Evolutionary conservation across 2,797 vertebrate species (phyloP), one percentile per base, ranked within the genome.

Genomic region (Tinamus major): DNA sequence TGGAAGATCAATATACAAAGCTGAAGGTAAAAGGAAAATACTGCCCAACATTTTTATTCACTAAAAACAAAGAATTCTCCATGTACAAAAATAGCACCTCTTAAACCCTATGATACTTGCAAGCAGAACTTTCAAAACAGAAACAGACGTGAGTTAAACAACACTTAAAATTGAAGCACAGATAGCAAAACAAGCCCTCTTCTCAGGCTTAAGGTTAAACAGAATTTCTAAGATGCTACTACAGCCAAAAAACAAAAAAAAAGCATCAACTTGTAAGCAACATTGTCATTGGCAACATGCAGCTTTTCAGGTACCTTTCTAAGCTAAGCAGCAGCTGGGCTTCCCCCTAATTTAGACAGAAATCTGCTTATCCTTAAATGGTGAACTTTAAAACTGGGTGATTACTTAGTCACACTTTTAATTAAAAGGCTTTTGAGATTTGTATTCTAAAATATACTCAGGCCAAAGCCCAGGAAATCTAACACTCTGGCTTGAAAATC

Each of bases 81-180:
- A 48, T 2, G 19, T 17, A 72, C 6, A 65, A 61, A 0, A 6
- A 56, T 0, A 62, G 35, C 53, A 74, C 20, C 23, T 49, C 13
- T 59, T 51, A 41, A 61, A 39, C 24, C 18, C 56, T n/a, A 49
- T 0, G 2, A 58, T 13, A 81, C 0, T 0, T 7, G 29, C 3
- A 4, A 76, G 17, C 33, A 44, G 21, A 37, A 42, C 53, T 65
- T 92, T 72, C 42, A 2, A 44, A 65, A 79, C 16, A 76, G 27
- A 74, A 78, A 61, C 18, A 62, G 48, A 77, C 6, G 4, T 17
- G 55, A 76, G 7, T 3, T 3, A 70, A 10, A 48, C 33, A 70
- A 68, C 44, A 37, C 39, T 56, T 55, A 35, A 42, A 90, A 82
- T 35, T 59, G 44, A 68, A 53, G 29, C 7, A 72, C 19, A 44